phyloP scores from a whole-genome alignment of 2,113 vertebrate genomes.

The Nyctereutes procyonoides region DNA sequence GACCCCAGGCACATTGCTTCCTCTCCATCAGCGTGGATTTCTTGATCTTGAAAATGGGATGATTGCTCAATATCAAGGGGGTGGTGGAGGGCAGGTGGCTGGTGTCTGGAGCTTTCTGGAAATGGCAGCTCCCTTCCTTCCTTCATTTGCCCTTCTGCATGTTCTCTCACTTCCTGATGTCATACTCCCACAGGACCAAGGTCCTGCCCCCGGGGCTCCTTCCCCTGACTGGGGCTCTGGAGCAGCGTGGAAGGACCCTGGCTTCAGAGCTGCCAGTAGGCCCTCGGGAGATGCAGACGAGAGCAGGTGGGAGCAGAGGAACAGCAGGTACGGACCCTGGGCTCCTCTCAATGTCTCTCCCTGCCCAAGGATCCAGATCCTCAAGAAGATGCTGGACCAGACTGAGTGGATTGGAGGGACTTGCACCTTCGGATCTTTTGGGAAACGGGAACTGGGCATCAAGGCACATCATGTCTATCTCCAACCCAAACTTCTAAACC shows the following conservation, averaged over 20 bases:
- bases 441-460: background rate
- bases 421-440: background rate
- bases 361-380: rapidly evolving
- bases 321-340: rapidly evolving
- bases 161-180: background rate
- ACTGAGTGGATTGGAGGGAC: background rate
- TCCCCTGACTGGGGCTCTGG: no score
- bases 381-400: background rate
- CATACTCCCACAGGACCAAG: rapidly evolving
- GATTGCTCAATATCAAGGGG: background rate
- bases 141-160: rapidly evolving
- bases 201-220: no score
- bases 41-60: background rate
- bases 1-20: background rate
- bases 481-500: background rate
- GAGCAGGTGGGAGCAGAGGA: rapidly evolving
- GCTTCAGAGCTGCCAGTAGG: background rate
- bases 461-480: background rate
- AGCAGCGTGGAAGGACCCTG: background rate
- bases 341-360: background rate
- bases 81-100: background rate
- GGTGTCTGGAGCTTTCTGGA: background rate
- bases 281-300: background rate
- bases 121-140: rapidly evolving
- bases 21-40: background rate